Evolutionary conservation across 2,113 vertebrate species (phyloP), one percentile per base, ranked within the genome.

Genomic region (Erythrocercus mccallii): DNA sequence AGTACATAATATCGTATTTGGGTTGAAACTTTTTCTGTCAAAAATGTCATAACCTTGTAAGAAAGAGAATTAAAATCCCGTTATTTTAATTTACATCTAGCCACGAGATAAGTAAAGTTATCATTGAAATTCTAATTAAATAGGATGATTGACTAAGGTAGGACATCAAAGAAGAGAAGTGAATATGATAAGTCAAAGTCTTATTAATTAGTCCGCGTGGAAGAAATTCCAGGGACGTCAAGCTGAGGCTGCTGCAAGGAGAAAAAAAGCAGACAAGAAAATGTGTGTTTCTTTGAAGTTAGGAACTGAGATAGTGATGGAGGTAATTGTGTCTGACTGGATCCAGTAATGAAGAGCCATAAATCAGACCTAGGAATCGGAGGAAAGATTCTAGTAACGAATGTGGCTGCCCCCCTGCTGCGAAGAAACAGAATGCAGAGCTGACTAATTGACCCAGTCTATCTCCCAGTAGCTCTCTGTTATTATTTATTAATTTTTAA

Each of bases 401-500:
- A 98, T 96, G 94, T 95, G 97, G 96, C 97, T 90, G 93, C 85
- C 95, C 97, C 97, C 98, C 99, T 80, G 96, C 98, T 98, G 98
- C 66, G 98, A 97, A 97, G 97, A 97, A 98, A 98, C 98, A 98
- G 98, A 98, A 99, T 98, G 98, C 98, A 94, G 98, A 98, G 98
- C 97, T 95, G 98, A 95, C 98, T 99, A 99, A 99, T 99, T 99
- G 99, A 99, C 99, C 98, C 96, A 97, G 97, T 97, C 97, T 96
- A 93, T 98, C 98, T 99, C 99, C 98, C 99, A 98, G 86, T 97
- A 98, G 98, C 98, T 98, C 97, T 97, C 98, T 99, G 98, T 99
- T 99, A 99, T 99, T 99, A 99, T 99, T 99, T 99, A 99, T 99
- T 99, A 99, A 99, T 99, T 99, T 99, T 99, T 99, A 98, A 99